phyloP scores from a whole-genome alignment of 2,888 invertebrate species.

The Ectemnius lituratus region DNA sequence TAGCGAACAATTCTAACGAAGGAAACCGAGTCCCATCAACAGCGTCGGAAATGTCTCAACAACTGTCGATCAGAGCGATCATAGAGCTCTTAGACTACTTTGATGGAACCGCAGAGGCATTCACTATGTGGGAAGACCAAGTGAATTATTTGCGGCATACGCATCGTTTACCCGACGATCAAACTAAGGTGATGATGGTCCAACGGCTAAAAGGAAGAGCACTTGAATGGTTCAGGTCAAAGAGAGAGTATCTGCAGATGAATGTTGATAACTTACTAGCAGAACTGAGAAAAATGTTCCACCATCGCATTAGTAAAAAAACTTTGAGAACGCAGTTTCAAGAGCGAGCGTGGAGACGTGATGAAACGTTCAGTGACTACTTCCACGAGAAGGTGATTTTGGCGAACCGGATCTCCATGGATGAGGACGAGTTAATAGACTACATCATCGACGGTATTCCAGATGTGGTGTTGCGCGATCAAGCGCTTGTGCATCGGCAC shows the following conservation, averaged over 20 bases:
- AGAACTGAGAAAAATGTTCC: conserved; percentile 3
- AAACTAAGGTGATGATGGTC: background rate
- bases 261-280: background rate
- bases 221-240: background rate
- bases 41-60: too few species aligned
- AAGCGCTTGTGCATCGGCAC: conserved; percentile 2
- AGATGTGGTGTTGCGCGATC: background rate
- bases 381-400: conserved; percentile 22
- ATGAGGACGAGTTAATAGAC: conserved; percentile 11
- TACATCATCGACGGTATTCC: too few species aligned
- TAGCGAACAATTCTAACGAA: too few species aligned
- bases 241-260: background rate
- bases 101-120: too few species aligned
- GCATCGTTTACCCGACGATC: too few species aligned
- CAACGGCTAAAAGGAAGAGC: background rate
- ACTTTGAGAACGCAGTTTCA: conserved; percentile 26
- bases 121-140: too few species aligned
- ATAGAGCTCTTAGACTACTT: too few species aligned
- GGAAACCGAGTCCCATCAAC: too few species aligned
- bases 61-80: background rate
- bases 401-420: conserved; percentile 14
- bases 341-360: conserved; percentile 28
- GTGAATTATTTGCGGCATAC: too few species aligned
- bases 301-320: conserved; percentile 18
- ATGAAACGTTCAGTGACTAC: conserved; percentile 34